phyloP scores from a whole-genome alignment of 2,113 vertebrate genomes.

The Quiscalus mexicanus region DNA sequence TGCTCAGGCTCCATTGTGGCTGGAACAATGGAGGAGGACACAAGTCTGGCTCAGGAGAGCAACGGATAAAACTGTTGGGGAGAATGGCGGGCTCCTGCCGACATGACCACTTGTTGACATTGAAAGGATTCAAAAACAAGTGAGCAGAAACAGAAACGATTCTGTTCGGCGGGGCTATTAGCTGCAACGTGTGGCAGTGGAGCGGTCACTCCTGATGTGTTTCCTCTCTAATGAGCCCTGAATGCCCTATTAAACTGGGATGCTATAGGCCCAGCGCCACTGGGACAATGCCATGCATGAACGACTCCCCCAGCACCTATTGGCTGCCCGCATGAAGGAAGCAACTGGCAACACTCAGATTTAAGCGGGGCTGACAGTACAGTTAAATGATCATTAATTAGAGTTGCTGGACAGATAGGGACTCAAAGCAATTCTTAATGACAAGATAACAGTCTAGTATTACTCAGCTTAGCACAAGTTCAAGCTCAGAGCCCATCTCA shows the following conservation, averaged over 20 bases:
- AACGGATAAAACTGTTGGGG: constrained; percentile 93
- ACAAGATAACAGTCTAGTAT: constrained; percentile 78
- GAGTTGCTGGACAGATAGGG: constrained; percentile 86
- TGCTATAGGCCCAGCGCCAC: constrained; percentile 82
- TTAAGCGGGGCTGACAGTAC: constrained; percentile 88
- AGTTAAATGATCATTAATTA: constrained; percentile 98
- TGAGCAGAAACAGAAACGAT: constrained; percentile 88
- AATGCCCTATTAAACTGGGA: constrained; percentile 91
- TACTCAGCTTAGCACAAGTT: constrained; percentile 60
- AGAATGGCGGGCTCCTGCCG: constrained; percentile 81
- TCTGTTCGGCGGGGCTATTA: constrained; percentile 84
- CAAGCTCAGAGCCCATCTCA: constrained; percentile 27
- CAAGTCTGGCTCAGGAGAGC: constrained; percentile 88
- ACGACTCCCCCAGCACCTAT: constrained; percentile 71
- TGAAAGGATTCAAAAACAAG: constrained; percentile 89
- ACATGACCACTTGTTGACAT: constrained; percentile 84
- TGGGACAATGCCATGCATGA: constrained; percentile 84
- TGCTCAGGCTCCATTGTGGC: constrained; percentile 89
- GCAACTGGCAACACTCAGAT: constrained; percentile 85
- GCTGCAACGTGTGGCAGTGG: constrained; percentile 90
- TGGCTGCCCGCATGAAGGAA: constrained; percentile 75
- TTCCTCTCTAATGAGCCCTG: constrained; percentile 84
- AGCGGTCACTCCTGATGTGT: constrained; percentile 83
- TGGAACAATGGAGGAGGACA: constrained; percentile 90
- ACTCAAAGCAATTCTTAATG: constrained; percentile 81